Evolutionary conservation across 2,113 vertebrate species (phyloP), one percentile per base, ranked within the genome.

Genomic region (Stigmatopora nigra): DNA sequence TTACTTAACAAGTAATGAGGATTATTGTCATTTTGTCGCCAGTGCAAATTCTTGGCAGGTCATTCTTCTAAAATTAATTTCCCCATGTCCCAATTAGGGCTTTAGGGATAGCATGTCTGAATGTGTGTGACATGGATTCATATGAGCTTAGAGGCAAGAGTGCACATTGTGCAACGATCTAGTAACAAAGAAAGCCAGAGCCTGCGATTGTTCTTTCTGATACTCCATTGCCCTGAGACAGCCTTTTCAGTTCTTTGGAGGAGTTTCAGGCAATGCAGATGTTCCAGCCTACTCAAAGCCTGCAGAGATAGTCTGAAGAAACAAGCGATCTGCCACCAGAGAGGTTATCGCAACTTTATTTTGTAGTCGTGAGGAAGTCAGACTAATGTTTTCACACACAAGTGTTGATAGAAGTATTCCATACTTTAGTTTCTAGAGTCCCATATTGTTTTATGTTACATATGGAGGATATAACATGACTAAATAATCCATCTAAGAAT

Each of bases 1-100:
- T 83, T 77, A 81, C 69, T 78, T 72, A 76, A 76, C 63, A 66
- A 72, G 63, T 76, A 74, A 77, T 78, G 77, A 75, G 72, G 77
- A 78, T 73, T 81, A 70, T 78, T 72, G 57, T 83, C 67, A 71
- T 71, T 86, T 82, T 75, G 77, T 75, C 79, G 64, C 17, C 65
- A 63, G 78, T 69, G 61, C 49, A 71, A 74, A 80, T 86, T 67
- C 72, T 60, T 56, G 68, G 70, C 82, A 72, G 84, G 81, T 82
- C 73, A 71, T 67, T 78, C 80, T 77, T 82, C 72, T 75, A 70
- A 79, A 80, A 84, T 84, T 83, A 68, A 81, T 84, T 83, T 87
- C 68, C 72, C 66, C 38, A 4, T 71, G 76, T 90, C 77, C 81
- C 79, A 87, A 87, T 90, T 84, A 88, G 80, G 72, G 78, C 83